A percentile compares a stretch with the other conserved stretches of the same genome.
Evolutionary conservation across 1,140 invertebrate genomes (phyloP).

Genomic region (Aphelinus certus): DNA sequence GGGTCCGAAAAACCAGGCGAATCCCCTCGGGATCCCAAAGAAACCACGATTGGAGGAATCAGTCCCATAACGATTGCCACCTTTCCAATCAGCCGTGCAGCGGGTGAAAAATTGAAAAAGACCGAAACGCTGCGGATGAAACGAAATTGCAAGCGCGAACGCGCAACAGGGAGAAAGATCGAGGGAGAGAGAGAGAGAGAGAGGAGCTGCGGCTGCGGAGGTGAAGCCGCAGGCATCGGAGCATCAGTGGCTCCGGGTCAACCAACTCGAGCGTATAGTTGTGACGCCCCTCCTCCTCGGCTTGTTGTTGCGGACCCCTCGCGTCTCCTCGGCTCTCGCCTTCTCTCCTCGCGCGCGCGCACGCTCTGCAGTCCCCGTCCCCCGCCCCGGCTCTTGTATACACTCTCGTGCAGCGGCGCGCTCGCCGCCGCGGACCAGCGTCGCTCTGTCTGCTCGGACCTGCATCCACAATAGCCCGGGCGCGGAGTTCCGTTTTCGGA

Average conservation of each 20-base stretch:
- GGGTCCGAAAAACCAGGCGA: too few relatives aligned
- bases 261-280: constrained; percentile 61
- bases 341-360: constrained; percentile 26
- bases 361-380: constrained; percentile 43
- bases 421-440: constrained; percentile 35
- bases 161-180: constrained; percentile 54
- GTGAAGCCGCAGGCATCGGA: constrained; percentile 46
- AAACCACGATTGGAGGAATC: too few relatives aligned
- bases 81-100: too few relatives aligned
- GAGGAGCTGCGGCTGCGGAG: constrained; percentile 23
- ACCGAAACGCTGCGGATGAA: constrained; percentile 38
- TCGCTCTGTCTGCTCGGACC: constrained; percentile 43
- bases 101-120: too few relatives aligned
- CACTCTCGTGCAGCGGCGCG: constrained; percentile 50
- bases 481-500: constrained; percentile 10
- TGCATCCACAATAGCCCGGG: constrained; percentile 1
- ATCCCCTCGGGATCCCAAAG: too few relatives aligned
- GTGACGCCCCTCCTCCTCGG: constrained; percentile 35
- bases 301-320: constrained; percentile 7
- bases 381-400: constrained; percentile 40
- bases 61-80: too few relatives aligned
- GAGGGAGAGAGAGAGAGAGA: too few relatives aligned
- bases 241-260: constrained; percentile 56
- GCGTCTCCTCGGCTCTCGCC: constrained; percentile 20
- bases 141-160: constrained; percentile 61